Evolutionary conservation across 2,888 invertebrate species (phyloP), one percentile per base, ranked within the genome.

Genomic region (Phaonia tiefii): DNA sequence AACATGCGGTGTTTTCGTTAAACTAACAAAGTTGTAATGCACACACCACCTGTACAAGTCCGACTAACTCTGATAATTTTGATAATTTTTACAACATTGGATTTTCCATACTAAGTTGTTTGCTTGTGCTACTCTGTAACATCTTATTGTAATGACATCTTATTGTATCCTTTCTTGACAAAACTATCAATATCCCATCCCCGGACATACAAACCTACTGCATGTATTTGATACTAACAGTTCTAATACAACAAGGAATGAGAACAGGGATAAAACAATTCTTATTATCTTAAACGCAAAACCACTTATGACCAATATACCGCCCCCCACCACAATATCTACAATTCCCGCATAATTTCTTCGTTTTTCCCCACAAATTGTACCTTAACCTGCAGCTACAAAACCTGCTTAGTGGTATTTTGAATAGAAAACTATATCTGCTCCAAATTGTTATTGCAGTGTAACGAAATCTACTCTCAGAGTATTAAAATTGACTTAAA

Each of bases 181-280:
- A 63, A n/a, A n/a, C 37, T 63, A 44, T 8, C 11, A 44, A 44
- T 44, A 44, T 72, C 26, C 46, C 20, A 37, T 20, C 17, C 11
- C 4, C 51, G 31, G 31, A 31, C 8, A 31, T 31, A n/a, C 15
- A 7, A 17, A 46, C 15, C 11, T 66, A 26, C 42, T 66, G 56
- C 66, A 74, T 74, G 56, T 46, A 39, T 75, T 75, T 75, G 37
- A 37, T 56, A 31, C 58, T 39, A 67, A 67, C 75, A 46, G 67
- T 37, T 75, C 46, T 58, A 25, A 11, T 2, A 11, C 39, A 65
- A 8, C n/a, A n/a, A n/a, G n/a, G n/a, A n/a, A n/a, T n/a, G n/a
- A n/a, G n/a, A 71, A 71, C 37, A 70, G 58, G 42, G 10, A 2
- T 7, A 13, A n/a, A 26, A 31, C 15, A 13, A 42, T 42, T 25